Evolutionary conservation across 2,888 invertebrate species (phyloP).

Genomic region (Mythimna loreyi): DNA sequence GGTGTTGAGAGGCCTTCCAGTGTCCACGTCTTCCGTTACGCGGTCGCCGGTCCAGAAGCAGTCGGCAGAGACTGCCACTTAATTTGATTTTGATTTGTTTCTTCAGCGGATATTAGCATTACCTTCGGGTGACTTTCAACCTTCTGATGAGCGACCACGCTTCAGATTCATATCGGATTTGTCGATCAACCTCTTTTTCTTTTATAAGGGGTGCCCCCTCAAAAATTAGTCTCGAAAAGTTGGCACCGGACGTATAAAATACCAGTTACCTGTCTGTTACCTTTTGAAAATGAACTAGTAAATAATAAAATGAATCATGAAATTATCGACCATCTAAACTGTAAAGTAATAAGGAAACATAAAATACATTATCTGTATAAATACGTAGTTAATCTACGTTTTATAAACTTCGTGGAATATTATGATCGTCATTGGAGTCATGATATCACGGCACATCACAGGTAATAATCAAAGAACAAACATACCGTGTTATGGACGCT

Average conservation of each 20-base stretch:
- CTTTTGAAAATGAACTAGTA: neutral
- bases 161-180: too few relatives aligned
- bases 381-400: neutral
- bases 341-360: slow-evolving; percentile 25
- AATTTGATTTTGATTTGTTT: too few relatives aligned
- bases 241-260: neutral
- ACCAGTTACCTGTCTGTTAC: neutral
- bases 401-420: slow-evolving; percentile 16
- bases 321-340: slow-evolving; percentile 15
- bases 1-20: too few relatives aligned
- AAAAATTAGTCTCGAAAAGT: too few relatives aligned
- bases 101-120: too few relatives aligned
- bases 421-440: neutral
- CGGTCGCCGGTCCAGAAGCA: too few relatives aligned
- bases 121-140: too few relatives aligned
- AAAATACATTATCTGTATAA: slow-evolving; percentile 19
- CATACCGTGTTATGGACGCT: slow-evolving; percentile 15
- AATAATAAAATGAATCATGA: slow-evolving; percentile 7
- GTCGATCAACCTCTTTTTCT: too few relatives aligned
- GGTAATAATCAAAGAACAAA: slow-evolving; percentile 24
- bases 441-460: slow-evolving; percentile 21
- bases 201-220: too few relatives aligned
- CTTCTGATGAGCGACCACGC: too few relatives aligned
- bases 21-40: too few relatives aligned
- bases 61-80: too few relatives aligned